These are phyloP conservation scores for Eubasilissa splendida DNA, from an alignment of 2,888 invertebrate genomes.

Conservation along the genomic window DNA sequence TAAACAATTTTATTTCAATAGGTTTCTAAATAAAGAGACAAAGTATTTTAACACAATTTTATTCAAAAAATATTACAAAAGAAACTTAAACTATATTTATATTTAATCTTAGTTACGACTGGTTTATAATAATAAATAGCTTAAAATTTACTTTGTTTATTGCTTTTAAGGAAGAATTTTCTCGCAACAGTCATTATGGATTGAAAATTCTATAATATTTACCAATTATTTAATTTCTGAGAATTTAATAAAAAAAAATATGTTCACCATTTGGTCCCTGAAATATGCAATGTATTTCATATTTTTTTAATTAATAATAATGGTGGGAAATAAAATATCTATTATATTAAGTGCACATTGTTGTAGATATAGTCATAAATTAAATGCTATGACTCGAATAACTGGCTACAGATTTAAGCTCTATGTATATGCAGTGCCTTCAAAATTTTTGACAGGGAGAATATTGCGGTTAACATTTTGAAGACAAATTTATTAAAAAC, in stretches of 20 bases:
- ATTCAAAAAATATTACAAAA: constrained; percentile 1
- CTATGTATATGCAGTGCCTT: too few species aligned
- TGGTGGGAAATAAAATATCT: too few species aligned
- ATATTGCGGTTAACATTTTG: too few species aligned
- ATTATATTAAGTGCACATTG: too few species aligned
- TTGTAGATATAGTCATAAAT: too few species aligned
- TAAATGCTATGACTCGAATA: too few species aligned
- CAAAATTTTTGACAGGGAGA: too few species aligned
- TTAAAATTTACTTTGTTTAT: constrained; percentile 38
- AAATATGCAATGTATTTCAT: too few species aligned
- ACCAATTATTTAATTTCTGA: neutral
- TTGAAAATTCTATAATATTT: neutral
- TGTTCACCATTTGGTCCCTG: too few species aligned
- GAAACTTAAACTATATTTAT: neutral
- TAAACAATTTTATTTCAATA: too few species aligned
- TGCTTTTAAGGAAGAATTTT: neutral
- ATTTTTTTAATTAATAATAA: too few species aligned
- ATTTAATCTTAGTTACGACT: constrained; percentile 16
- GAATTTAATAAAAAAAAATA: constrained; percentile 7
- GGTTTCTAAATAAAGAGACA: neutral
- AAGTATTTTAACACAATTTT: neutral
- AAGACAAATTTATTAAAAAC: constrained; percentile 11
- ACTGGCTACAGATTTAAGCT: too few species aligned
- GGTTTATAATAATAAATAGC: constrained; percentile 42
- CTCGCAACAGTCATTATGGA: constrained; percentile 27